Evolutionary conservation across 2,113 vertebrate genomes (phyloP), one percentile per base, ranked within the genome.

Genomic region (Neodon shergylaensis): DNA sequence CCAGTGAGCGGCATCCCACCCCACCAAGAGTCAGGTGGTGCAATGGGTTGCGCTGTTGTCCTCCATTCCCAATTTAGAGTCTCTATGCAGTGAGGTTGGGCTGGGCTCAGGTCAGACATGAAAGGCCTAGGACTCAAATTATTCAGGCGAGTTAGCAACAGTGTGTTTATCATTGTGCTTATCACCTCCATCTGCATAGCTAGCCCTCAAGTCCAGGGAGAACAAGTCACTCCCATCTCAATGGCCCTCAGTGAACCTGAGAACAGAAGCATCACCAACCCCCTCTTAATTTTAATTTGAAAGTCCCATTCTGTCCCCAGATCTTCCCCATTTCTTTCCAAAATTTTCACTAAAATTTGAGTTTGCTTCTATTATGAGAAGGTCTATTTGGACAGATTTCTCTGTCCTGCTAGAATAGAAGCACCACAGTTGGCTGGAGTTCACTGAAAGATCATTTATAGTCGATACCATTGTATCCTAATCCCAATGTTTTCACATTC

Each of bases 321-420:
- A 92, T 72, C 36, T 74, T 82, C 42, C n/a, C n/a, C 76, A 47
- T 93, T 92, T 66, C 73, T 90, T 91, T 86, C 9, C 39, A 81
- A 52, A n/a, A 24, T 85, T 3, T 66, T 96, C 44, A 11, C 52
- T 90, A 63, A 96, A 90, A 70, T 88, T 58, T 82, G 72, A 54
- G 39, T 94, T 70, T 89, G 78, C 52, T 96, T 95, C 42, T 58
- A 52, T 73, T 77, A 70, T 88, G 65, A 97, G n/a, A 91, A 61
- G 39, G 88, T 90, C 87, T 92, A 44, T 92, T 88, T 93, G 24
- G 88, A 93, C 49, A 90, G 72, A 89, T 88, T 92, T 96, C 52
- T 88, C 52, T 85, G 63, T 70, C n/a, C 39, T 49, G 12, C 81
- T 87, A 68, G 72, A 33, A 74, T 19, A 95, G 92, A 94, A 88